Evolutionary conservation across 2,113 vertebrate genomes (phyloP), one percentile per base, ranked within the genome.

Genomic region (Pogona vitticeps): DNA sequence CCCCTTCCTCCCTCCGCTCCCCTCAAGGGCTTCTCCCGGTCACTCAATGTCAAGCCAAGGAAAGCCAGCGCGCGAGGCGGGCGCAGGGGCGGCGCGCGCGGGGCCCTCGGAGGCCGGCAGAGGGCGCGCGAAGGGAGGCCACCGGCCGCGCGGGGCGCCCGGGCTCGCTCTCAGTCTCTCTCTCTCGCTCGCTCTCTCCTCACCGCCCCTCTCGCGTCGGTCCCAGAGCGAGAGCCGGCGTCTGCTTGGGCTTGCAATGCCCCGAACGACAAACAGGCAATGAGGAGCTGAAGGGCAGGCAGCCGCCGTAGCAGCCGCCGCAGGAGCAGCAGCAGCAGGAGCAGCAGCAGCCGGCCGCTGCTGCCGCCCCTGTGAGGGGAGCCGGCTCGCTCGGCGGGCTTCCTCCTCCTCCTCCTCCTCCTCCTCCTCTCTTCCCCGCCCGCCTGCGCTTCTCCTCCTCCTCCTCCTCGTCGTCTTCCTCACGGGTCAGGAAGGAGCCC

Each of bases 261-360:
- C 76, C 80, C 86, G 76, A 63, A 76, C 83, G 18, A 58, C 78
- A 73, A 81, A 33, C 58, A 38, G 78, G 26, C 90, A 90, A 94
- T 94, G 94, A 94, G 95, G 93, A 93, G 91, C 95, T 96, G 96
- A 97, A 97, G 95, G 96, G 95, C 96, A 95, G 92, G 86, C 42
- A 10, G 42, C 28, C 21, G 17, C 18, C 28, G 38, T 2, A 12
- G 68, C 52, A 52, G 52, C 52, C n/a, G 18, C 18, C 6, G 61
- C 61, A 63, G 61, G 18, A 63, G 38, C 9, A 12, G 46, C 46
- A 26, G 78, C 79, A 31, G 79, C 26, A n/a, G 38, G 36, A 46
- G 23, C 15, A 40, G 23, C 13, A 9, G 67, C 67, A 42, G 52
- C 52, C 46, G 56, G 88, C 61, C 13, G n/a, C 17, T 95, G 97